Percentiles rank a stretch among this genome's conserved stretches.
Conservation (phyloP, 1,140 invertebrate genomes). For the Epicauta chinensis region DNA sequence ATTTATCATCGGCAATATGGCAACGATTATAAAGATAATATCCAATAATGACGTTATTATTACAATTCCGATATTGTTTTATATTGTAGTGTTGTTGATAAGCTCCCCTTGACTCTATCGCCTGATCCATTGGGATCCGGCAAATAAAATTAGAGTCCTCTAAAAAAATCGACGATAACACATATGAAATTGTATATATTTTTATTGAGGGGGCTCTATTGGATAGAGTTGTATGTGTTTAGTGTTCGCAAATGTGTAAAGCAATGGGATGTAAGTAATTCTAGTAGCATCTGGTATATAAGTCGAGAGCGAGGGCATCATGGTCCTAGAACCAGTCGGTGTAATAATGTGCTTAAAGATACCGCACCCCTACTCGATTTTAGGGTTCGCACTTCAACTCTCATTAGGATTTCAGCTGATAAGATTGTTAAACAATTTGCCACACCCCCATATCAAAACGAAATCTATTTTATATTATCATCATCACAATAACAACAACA, state of each 20-base stretch:
- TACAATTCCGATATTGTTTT: no score
- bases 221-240: not conserved
- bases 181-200: conserved; percentile 8
- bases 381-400: conserved; percentile 22
- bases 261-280: conserved; percentile 32
- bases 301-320: conserved; percentile 8
- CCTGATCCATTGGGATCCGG: not conserved
- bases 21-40: no score
- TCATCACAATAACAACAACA: no score
- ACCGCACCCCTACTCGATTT: conserved; percentile 23
- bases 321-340: conserved; percentile 19
- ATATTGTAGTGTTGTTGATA: no score
- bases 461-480: no score
- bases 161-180: conserved; percentile 17
- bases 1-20: no score
- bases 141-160: conserved; percentile 17
- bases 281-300: conserved; percentile 23
- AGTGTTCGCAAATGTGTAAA: conserved; percentile 1
- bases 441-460: not conserved
- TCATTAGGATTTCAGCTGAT: conserved; percentile 15
- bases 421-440: conserved; percentile 16
- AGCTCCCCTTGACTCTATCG: no score
- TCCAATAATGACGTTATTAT: no score
- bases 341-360: conserved; percentile 32
- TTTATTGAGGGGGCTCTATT: conserved; percentile 1